phyloP scores from a whole-genome alignment of 2,888 invertebrate species.

The Escarpia spicata region DNA sequence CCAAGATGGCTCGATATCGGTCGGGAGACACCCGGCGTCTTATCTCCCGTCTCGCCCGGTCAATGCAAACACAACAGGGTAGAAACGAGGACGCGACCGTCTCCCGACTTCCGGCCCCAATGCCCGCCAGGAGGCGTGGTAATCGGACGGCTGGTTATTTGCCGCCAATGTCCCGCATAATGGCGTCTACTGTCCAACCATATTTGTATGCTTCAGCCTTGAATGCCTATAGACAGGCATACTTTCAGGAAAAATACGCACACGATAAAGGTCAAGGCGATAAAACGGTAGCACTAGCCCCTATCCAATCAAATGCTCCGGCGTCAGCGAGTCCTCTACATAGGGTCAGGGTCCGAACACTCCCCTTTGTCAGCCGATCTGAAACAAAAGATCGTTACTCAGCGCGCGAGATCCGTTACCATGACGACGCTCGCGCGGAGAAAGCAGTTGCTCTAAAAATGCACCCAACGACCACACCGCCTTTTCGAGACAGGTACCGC shows the following conservation, averaged over 20 bases:
- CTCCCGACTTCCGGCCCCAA: not conserved
- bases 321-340: not conserved
- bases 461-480: not conserved
- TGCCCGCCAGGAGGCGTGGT: not conserved
- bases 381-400: not conserved
- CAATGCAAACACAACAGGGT: not conserved
- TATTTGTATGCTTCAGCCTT: not conserved
- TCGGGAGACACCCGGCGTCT: not conserved
- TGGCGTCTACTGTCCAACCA: not conserved
- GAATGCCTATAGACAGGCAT: not conserved
- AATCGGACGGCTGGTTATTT: not conserved
- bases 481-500: not conserved
- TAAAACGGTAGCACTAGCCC: not conserved
- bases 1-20: not conserved
- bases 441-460: not conserved
- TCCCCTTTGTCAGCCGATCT: not conserved
- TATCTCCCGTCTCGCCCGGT: not conserved
- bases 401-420: not conserved
- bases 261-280: not conserved
- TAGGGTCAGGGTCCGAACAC: not conserved
- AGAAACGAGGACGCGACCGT: not conserved
- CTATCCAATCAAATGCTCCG: not conserved
- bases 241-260: not conserved
- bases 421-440: not conserved
- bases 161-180: not conserved